These are phyloP conservation scores for Ondatra zibethicus DNA, from an alignment of 2,113 vertebrate genomes.

Conservation along the genomic window DNA sequence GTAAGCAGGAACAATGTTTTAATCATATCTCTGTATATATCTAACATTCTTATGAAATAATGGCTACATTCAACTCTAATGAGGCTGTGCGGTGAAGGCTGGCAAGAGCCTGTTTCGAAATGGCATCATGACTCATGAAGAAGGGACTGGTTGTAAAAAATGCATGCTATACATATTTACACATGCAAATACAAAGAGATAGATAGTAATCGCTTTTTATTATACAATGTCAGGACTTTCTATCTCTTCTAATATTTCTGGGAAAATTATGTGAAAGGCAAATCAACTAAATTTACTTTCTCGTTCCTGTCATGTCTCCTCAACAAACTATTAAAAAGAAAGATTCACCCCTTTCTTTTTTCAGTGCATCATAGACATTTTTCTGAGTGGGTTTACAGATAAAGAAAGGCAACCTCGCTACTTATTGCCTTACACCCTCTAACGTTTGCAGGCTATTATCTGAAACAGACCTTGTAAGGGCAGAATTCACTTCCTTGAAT, in stretches of 20 bases:
- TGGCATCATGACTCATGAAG: constrained; percentile 35
- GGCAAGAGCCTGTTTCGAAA: constrained; percentile 6
- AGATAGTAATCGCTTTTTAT: background rate
- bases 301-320: constrained; percentile 17
- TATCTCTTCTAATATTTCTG: constrained; percentile 18
- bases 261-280: constrained; percentile 59
- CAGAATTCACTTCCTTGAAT: constrained; percentile 75
- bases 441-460: constrained; percentile 73
- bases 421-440: constrained; percentile 55
- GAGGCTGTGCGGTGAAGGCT: constrained; percentile 8
- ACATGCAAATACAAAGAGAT: background rate
- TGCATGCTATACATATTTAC: background rate
- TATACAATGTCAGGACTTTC: background rate
- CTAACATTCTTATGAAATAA: constrained; percentile 2
- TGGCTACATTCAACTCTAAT: background rate
- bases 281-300: constrained; percentile 34
- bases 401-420: constrained; percentile 66
- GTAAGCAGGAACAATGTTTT: constrained; percentile 2
- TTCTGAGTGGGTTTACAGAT: constrained; percentile 64
- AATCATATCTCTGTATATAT: background rate
- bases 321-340: constrained; percentile 26
- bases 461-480: constrained; percentile 66
- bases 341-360: background rate
- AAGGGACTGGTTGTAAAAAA: constrained; percentile 38
- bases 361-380: constrained; percentile 27